Conservation (phyloP, 2,888 invertebrate species). For the Carpatolechia fugitivella region DNA sequence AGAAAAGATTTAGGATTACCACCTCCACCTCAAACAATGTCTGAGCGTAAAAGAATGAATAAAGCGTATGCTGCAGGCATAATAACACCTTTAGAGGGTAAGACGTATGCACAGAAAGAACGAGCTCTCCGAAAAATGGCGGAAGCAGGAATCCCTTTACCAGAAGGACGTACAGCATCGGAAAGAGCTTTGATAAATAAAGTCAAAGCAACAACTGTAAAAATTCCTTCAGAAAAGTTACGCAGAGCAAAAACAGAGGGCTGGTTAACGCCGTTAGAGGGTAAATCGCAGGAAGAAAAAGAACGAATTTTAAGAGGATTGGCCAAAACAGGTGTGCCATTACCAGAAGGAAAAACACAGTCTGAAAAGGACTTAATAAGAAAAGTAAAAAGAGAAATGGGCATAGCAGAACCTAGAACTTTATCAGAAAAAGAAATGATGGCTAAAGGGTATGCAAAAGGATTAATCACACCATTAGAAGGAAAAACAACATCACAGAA, state of each 20-base stretch:
- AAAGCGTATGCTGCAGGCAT: slow-evolving; percentile 24
- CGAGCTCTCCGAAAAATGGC: slow-evolving; percentile 23
- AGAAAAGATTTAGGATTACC: slow-evolving; percentile 33
- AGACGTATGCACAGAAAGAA: slow-evolving; percentile 32
- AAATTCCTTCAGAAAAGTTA: slow-evolving; percentile 23
- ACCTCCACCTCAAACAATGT: slow-evolving; percentile 23
- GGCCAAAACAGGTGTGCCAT: slow-evolving; percentile 18
- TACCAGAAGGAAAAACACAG: slow-evolving; percentile 35
- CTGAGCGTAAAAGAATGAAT: slow-evolving; percentile 21
- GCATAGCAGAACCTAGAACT: slow-evolving; percentile 21
- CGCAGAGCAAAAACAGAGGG: slow-evolving; percentile 31
- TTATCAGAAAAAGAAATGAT: slow-evolving; percentile 21
- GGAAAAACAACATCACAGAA: slow-evolving; percentile 30
- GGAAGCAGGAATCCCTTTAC: slow-evolving; percentile 24
- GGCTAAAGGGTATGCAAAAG: background rate
- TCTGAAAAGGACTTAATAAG: slow-evolving; percentile 41
- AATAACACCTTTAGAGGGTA: slow-evolving; percentile 29
- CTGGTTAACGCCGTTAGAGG: slow-evolving; percentile 28
- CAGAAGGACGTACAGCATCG: slow-evolving; percentile 27
- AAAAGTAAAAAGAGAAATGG: slow-evolving; percentile 20
- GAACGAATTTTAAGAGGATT: slow-evolving; percentile 16
- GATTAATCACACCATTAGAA: slow-evolving; percentile 24
- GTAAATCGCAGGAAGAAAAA: slow-evolving; percentile 29
- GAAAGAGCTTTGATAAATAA: slow-evolving; percentile 29
- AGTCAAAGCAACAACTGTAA: slow-evolving; percentile 4